Percentiles rank a stretch among this genome's conserved stretches.
Conservation (phyloP, 1,140 invertebrate genomes). For the Solen grandis region DNA sequence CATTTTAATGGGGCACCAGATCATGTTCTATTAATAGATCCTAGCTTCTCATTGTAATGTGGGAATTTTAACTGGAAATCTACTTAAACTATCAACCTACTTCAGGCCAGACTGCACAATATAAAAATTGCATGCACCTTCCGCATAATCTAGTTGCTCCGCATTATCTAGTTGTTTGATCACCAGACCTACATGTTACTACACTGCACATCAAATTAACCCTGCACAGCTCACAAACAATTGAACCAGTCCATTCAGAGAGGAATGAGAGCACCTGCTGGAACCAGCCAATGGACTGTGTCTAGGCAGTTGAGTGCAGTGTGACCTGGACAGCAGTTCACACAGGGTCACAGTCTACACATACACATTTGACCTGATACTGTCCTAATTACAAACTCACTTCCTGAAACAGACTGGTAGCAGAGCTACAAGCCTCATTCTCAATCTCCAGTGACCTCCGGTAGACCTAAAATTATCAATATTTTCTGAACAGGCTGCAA, state of each 20-base stretch:
- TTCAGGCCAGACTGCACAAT: too few relatives aligned
- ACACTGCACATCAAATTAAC: background rate
- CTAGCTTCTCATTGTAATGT: too few relatives aligned
- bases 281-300: background rate
- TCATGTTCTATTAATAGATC: too few relatives aligned
- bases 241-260: background rate
- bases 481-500: background rate
- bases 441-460: conserved; percentile 13
- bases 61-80: too few relatives aligned
- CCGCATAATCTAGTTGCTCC: too few relatives aligned
- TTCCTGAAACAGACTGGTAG: conserved; percentile 30
- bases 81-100: too few relatives aligned
- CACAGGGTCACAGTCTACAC: conserved; percentile 5
- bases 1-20: too few relatives aligned
- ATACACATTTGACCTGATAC: conserved; percentile 24
- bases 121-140: too few relatives aligned
- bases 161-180: too few relatives aligned
- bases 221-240: background rate
- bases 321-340: conserved; percentile 26
- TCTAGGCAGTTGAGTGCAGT: too few relatives aligned
- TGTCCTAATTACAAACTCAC: background rate
- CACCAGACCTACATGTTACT: background rate
- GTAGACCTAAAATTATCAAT: conserved; percentile 27
- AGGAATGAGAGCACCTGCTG: background rate
- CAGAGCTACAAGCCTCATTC: conserved; percentile 28